phyloP scores from a whole-genome alignment of 2,113 vertebrate genomes.

The Apeltes quadracus region DNA sequence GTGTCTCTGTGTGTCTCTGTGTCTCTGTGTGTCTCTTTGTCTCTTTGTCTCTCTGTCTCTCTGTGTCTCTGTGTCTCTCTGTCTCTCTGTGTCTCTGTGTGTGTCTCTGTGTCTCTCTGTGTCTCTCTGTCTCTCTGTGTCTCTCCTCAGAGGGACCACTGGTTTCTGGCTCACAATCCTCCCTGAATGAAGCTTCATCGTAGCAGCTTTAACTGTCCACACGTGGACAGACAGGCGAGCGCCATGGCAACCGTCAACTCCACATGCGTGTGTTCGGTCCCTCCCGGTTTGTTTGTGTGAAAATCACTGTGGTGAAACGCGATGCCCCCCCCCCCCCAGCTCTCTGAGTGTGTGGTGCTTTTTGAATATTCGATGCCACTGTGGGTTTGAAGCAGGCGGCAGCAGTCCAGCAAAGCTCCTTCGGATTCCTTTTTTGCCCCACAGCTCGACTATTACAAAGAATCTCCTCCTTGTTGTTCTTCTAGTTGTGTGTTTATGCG shows the following conservation, averaged over 20 bases:
- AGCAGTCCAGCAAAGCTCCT: no score
- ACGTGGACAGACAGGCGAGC: conserved; percentile 30
- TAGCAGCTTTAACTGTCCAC: no score
- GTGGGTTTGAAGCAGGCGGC: neutral
- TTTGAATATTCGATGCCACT: conserved; percentile 11
- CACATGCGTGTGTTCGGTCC: conserved; percentile 9
- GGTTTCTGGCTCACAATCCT: no score
- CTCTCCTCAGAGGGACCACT: no score
- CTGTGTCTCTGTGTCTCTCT: neutral
- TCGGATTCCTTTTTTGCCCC: no score
- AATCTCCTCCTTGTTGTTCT: no score
- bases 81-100: neutral
- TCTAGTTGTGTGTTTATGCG: no score
- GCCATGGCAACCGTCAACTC: conserved; percentile 41
- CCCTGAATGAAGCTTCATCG: no score
- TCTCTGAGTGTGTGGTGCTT: conserved; percentile 30
- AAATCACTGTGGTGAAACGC: conserved; percentile 57
- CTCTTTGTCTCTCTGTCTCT: neutral
- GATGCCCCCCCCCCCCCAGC: conserved; percentile 50
- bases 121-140: neutral
- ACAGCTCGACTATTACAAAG: no score
- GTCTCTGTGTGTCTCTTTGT: conserved; percentile 6
- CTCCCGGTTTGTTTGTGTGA: conserved; percentile 37
- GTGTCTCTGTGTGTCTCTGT: neutral
- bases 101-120: no score